Base-by-base conservation (phyloP, 2,797 vertebrate species). In the Cephalopachus bancanus region DNA sequence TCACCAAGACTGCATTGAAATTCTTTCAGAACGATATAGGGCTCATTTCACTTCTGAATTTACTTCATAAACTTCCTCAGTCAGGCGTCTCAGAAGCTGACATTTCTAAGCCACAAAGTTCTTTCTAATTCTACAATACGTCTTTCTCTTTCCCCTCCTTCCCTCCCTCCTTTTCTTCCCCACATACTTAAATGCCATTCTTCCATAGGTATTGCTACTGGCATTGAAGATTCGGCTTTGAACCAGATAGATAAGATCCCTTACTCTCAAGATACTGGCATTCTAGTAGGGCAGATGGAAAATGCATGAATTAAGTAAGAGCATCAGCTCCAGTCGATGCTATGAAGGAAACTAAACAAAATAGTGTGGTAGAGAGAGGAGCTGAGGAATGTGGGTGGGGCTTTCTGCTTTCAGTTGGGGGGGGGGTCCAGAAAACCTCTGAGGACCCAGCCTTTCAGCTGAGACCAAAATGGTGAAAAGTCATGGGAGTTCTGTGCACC, bases 11-110 rank as follows among this genome's bases (percentile, higher is more conserved):
- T n/a, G 7, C 5, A 33, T 26, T 22, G 10, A 78, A 14, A 11
- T 89, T 76, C 51, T 85, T 49, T 12, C 33, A 84, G 64, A 89
- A 74, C 74, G 17, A 55, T 7, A 17, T 7, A 71, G 33, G 10
- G 44, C 64, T 87, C 55, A 59, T 80, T 95, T 96, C 6, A n/a
- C 14, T 33, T 94, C 20, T 62, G 26, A 87, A 78, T 97, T 90
- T 79, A 26, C 24, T 92, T 96, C 64, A 95, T 44, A 94, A 19
- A 11, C 69, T 93, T 86, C 67, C 79, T 95, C 79, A 83, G 30
- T 72, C 14, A 87, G 59, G 59, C 24, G 22, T 67, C 62, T 83
- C 57, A 81, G 86, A 83, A 76, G 93, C 86, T 91, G 78, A 91
- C 37, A 59, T 83, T 93, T 80, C 60, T 96, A 83, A 80, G 59